phyloP scores from a whole-genome alignment of 2,888 invertebrate genomes.

The Chelonus formosanus region DNA sequence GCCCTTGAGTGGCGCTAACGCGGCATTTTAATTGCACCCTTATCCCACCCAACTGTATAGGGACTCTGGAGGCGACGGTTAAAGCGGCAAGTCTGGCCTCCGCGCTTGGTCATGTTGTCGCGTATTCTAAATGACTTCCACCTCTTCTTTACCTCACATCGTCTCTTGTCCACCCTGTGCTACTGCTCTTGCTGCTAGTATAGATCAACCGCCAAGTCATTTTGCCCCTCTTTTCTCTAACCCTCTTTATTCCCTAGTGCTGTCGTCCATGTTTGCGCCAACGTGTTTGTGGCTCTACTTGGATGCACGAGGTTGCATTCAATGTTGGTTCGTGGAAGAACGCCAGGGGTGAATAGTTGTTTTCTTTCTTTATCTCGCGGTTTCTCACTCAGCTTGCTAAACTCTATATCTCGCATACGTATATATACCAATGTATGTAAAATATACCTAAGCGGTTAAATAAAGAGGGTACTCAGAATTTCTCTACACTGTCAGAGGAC shows the following conservation, averaged over 20 bases:
- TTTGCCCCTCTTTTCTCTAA: conserved; percentile 16
- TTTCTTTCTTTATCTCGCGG: too few species aligned
- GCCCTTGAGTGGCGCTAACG: conserved; percentile 64
- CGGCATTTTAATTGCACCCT: conserved; percentile 65
- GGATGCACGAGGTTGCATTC: conserved; percentile 21
- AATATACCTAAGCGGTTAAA: background rate
- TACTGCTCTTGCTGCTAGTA: conserved; percentile 4
- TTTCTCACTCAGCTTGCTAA: too few species aligned
- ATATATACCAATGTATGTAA: background rate
- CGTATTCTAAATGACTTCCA: conserved; percentile 52
- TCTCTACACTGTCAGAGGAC: conserved; percentile 44
- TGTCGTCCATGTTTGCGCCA: conserved; percentile 20
- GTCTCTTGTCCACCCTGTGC: conserved; percentile 1
- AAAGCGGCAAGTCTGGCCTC: conserved; percentile 40
- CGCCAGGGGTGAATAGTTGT: background rate
- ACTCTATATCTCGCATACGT: background rate
- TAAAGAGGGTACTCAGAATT: conserved; percentile 3
- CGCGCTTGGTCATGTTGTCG: conserved; percentile 43
- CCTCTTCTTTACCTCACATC: conserved; percentile 34
- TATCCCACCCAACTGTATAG: conserved; percentile 54
- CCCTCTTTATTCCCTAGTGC: conserved; percentile 11
- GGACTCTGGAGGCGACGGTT: conserved; percentile 40
- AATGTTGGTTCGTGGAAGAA: background rate
- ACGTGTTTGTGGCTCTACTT: conserved; percentile 15
- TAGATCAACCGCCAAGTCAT: conserved; percentile 13